Percentiles rank a stretch among this genome's conserved stretches.
These are phyloP conservation scores for Centrocercus urophasianus DNA, from an alignment of 2,113 vertebrate genomes.

Conservation along the genomic window DNA sequence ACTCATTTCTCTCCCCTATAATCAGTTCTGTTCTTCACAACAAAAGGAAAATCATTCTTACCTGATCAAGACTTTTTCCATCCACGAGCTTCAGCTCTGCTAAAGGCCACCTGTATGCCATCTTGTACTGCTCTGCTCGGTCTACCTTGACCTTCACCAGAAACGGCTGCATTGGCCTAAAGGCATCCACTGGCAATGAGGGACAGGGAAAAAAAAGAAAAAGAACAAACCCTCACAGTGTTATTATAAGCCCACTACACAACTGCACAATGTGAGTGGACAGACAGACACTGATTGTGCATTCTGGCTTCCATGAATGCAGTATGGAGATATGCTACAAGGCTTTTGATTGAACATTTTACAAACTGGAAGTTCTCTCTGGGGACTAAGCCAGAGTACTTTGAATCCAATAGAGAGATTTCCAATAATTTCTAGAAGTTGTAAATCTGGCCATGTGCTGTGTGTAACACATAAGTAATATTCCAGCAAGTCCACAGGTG, in stretches of 20 bases:
- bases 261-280: neutral
- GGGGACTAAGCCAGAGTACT: neutral
- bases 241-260: neutral
- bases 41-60: neutral
- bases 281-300: neutral
- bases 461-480: neutral
- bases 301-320: neutral
- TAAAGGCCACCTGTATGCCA: constrained; percentile 14
- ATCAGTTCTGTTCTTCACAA: neutral
- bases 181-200: neutral
- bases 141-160: constrained; percentile 54
- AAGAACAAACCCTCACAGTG: rapidly evolving
- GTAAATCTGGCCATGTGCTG: neutral
- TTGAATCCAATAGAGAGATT: neutral
- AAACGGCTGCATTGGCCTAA: neutral
- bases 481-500: neutral
- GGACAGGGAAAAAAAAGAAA: neutral
- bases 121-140: constrained; percentile 43
- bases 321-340: neutral
- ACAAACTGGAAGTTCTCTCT: neutral
- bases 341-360: neutral
- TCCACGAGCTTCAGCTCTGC: constrained; percentile 58
- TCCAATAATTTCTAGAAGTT: neutral
- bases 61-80: constrained; percentile 43
- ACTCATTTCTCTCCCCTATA: neutral